Conservation (phyloP, 2,888 invertebrate species). For the Ophion ventricosus region DNA sequence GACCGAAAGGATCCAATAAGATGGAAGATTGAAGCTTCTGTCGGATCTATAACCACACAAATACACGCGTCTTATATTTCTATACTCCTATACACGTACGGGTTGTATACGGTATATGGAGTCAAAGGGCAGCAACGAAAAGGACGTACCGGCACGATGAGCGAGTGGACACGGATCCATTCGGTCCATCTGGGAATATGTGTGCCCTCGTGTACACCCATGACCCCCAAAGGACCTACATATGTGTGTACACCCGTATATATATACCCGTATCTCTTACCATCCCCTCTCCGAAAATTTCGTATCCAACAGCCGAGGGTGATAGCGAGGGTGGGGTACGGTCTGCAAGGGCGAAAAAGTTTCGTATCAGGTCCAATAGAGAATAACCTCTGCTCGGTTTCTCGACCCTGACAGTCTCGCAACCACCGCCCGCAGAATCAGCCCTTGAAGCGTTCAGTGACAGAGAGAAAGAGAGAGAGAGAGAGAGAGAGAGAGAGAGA, state of each 20-base stretch:
- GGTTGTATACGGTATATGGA: background rate
- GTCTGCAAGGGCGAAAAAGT: constrained; percentile 20
- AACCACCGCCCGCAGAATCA: background rate
- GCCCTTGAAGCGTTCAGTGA: background rate
- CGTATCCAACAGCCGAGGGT: background rate
- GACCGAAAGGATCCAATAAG: constrained; percentile 73
- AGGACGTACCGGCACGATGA: constrained; percentile 23
- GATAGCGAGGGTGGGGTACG: background rate
- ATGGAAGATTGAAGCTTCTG: constrained; percentile 46
- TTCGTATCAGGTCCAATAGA: constrained; percentile 17
- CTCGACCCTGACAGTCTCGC: constrained; percentile 32
- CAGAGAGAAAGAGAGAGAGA: background rate
- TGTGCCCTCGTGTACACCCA: constrained; percentile 42
- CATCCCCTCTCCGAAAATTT: background rate
- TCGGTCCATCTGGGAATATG: constrained; percentile 66
- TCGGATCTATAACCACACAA: constrained; percentile 2
- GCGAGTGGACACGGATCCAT: constrained; percentile 57
- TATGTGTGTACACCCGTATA: background rate
- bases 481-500: too few relatives aligned
- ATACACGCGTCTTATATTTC: background rate
- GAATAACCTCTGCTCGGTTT: constrained; percentile 28
- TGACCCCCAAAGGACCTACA: background rate
- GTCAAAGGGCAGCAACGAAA: background rate
- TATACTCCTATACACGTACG: background rate
- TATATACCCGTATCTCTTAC: background rate